Evolutionary conservation across 2,113 vertebrate species (phyloP), one percentile per base, ranked within the genome.

Genomic region (Panthera leo): DNA sequence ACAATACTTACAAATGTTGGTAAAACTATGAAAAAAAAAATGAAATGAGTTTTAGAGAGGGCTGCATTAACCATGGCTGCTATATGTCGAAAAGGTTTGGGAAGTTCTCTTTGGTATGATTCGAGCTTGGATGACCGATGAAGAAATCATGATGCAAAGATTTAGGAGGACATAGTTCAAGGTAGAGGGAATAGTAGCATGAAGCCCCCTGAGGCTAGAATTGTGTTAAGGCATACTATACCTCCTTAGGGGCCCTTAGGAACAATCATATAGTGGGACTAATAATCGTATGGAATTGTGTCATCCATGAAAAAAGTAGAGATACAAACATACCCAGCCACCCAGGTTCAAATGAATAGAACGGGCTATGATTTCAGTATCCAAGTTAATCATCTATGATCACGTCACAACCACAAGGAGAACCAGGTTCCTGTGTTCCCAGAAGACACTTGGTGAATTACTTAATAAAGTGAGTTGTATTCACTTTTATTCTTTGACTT

Each of bases 61-160:
- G 5, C 21, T 78, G 25, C 19, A 7, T 10, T 48, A n/a, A 85
- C 45, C 12, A 9, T 71, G 70, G 11, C 18, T 55, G 7, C 51
- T 27, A 0, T 10, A 9, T 31, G 2, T n/a, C n/a, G 58, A 75
- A 16, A 82, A 15, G 21, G 11, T 42, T 21, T 31, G 16, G 19
- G 2, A 86, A 83, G 14, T 68, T 78, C n/a, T 73, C 71, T 58
- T 51, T 13, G 31, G 21, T 34, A 31, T 53, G 21, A 42, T 76
- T 86, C 76, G 29, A 91, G 14, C 45, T 73, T 94, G 29, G 21
- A 42, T 91, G 45, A 82, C 14, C 2, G 2, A 39, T 36, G 29
- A 76, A 9, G 36, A 55, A 34, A 34, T 9, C 82, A 71, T 5
- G 27, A 6, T 42, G 14, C 4, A 84, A 71, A 55, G 34, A 80